Evolutionary conservation across 2,113 vertebrate species (phyloP), one percentile per base, ranked within the genome.

Genomic region (Macrotus californicus): DNA sequence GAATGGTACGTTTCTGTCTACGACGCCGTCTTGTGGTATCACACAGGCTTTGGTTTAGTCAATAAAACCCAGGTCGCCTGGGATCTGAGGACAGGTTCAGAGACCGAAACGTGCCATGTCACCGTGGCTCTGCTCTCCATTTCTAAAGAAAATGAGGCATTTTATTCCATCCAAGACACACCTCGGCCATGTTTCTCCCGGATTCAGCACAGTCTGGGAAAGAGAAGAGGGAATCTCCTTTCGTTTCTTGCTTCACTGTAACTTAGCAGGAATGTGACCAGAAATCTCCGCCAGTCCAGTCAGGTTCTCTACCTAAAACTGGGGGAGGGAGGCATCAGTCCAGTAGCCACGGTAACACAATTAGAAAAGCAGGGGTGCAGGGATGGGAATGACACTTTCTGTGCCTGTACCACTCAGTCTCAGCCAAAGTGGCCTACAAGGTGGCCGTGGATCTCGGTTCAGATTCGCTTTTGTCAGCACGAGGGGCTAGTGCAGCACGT

Each of bases 341-440:
- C 61, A 4, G 41, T 21, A 15, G 31, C 39, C 8, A 2, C 2
- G 13, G 8, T 16, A 14, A n/a, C 21, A 39, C 10, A 26, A 6
- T 64, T 4, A 46, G 24, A 12, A 48, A 39, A 14, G 6, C 26
- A n/a, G 50, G 18, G 26, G 0, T 11, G 0, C 11, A 10, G 21
- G 1, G 5, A 6, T 1, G 54, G 31, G 1, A 15, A 16, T 4
- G 21, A 21, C 26, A 24, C 9, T n/a, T 80, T 15, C 36, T 2
- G 2, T 0, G 13, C 19, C 2, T 1, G 3, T 0, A 15, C 46
- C 12, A 34, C 18, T n/a, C 11, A 36, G 13, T 22, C 48, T 39
- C 4, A 1, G 24, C 41, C 41, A 15, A 43, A 43, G 39, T 8
- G 7, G 26, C 54, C 66, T 54, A 88, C 24, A 3, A 3, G 0